phyloP scores from a whole-genome alignment of 2,113 vertebrate species.

The Salvator merianae region DNA sequence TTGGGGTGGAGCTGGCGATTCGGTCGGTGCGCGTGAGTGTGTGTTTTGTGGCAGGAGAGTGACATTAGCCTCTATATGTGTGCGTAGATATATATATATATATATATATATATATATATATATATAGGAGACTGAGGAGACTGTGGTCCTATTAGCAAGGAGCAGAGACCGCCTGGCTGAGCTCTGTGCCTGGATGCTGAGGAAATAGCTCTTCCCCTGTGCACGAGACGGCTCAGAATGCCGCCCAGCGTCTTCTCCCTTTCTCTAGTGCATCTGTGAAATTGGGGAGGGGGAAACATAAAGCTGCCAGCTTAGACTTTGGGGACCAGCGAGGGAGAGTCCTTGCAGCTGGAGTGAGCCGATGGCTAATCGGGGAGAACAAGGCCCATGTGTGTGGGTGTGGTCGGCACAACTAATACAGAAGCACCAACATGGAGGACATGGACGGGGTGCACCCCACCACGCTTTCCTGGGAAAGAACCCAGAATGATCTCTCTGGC shows the following conservation, averaged over 20 bases:
- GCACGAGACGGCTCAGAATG: neutral
- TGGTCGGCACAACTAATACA: neutral
- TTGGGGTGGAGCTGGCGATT: neutral
- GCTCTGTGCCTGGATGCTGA: too few species aligned
- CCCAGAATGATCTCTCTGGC: neutral
- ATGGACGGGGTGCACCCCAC: neutral
- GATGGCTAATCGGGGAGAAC: fast-evolving
- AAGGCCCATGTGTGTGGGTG: neutral
- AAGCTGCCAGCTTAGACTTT: neutral
- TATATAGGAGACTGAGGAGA: too few species aligned
- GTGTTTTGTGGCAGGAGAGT: neutral
- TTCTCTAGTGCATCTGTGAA: neutral
- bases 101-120: neutral
- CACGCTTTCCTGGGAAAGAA: neutral
- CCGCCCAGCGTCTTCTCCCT: neutral
- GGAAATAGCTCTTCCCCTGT: neutral
- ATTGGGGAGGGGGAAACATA: neutral
- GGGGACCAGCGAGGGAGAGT: fast-evolving
- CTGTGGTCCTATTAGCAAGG: too few species aligned
- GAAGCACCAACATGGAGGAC: neutral
- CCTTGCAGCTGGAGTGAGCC: fast-evolving
- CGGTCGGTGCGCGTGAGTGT: neutral
- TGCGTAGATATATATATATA: neutral
- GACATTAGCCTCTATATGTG: neutral
- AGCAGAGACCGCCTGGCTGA: too few species aligned